phyloP scores from a whole-genome alignment of 1,140 invertebrate genomes.

The Aphis craccivora region DNA sequence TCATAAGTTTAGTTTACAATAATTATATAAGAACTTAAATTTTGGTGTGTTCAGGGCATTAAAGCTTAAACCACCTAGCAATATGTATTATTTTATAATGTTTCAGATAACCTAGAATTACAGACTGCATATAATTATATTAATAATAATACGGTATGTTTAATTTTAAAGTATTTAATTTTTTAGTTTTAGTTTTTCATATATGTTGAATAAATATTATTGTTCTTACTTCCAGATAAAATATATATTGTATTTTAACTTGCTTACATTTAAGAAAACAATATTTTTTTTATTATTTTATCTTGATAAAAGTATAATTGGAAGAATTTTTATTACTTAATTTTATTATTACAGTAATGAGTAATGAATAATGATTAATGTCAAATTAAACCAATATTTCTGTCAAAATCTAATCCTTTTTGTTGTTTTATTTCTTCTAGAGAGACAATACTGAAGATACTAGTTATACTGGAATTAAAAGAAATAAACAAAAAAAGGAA shows the following conservation, averaged over 20 bases:
- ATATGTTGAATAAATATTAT: not conserved
- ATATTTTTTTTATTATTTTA: not conserved
- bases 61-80: no score
- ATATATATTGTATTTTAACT: not conserved
- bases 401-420: not conserved
- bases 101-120: slow-evolving; percentile 54
- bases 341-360: not conserved
- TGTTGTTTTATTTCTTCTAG: slow-evolving; percentile 11
- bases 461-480: slow-evolving; percentile 19
- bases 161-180: not conserved
- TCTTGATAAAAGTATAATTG: not conserved
- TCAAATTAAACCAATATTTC: not conserved
- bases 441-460: slow-evolving; percentile 44
- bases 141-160: slow-evolving; percentile 47
- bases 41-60: no score
- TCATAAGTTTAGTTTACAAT: no score
- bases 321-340: not conserved
- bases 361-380: not conserved
- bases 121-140: slow-evolving; percentile 48
- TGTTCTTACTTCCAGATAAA: not conserved
- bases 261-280: not conserved
- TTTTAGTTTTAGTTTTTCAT: not conserved
- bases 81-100: not conserved
- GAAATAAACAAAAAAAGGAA: slow-evolving; percentile 53
- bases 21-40: no score